A percentile compares a stretch with the other conserved stretches of the same genome.
Conservation (phyloP, 2,888 invertebrate genomes). For the Andrena dorsata region DNA sequence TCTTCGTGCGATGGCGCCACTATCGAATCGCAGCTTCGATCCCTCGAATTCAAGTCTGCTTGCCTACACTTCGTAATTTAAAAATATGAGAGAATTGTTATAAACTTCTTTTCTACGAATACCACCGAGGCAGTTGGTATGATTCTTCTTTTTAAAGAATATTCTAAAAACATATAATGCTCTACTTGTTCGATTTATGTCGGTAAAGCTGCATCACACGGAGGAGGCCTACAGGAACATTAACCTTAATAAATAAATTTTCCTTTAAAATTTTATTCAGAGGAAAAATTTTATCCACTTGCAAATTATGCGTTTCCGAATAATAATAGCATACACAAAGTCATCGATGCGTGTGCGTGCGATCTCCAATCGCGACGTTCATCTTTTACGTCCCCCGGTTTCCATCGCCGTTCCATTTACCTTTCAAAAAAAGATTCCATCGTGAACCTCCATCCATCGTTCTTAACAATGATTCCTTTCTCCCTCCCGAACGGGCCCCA, state of each 20-base stretch:
- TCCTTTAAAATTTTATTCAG: no score
- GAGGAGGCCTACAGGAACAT: no score
- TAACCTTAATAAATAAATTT: no score
- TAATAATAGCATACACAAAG: background rate
- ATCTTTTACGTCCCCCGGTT: conserved; percentile 74
- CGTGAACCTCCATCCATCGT: conserved; percentile 71
- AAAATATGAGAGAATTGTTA: background rate
- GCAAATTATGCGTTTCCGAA: no score
- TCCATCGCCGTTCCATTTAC: conserved; percentile 77
- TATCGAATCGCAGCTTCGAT: conserved; percentile 57
- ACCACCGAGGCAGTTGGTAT: no score
- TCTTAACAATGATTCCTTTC: conserved; percentile 73
- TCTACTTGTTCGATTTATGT: no score
- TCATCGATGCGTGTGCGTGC: background rate
- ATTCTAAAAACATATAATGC: no score
- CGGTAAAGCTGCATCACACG: no score
- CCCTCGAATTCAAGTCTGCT: background rate
- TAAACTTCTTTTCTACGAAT: background rate
- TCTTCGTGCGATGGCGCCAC: conserved; percentile 77
- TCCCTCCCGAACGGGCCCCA: background rate
- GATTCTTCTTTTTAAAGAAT: no score
- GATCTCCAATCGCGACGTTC: conserved; percentile 57
- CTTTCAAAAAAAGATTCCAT: conserved; percentile 75
- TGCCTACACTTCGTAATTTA: background rate
- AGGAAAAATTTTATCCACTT: no score